Percentiles rank a stretch among this genome's conserved stretches.
These are phyloP conservation scores for Trachythela sp. DNA, from an alignment of 64 coral and sea anemone genomes.

Conservation along the genomic window DNA sequence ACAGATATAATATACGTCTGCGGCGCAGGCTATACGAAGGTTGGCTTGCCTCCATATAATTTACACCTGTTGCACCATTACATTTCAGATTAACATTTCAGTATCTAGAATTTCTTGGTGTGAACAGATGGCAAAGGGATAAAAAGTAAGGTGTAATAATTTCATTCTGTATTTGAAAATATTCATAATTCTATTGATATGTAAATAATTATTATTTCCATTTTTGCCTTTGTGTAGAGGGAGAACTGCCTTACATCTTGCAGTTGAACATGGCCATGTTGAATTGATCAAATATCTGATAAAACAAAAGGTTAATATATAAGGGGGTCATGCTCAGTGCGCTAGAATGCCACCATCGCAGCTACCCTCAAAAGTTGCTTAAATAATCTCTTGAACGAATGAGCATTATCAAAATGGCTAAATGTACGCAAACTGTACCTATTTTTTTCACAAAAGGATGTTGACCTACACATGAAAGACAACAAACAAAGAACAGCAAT, in stretches of 20 bases:
- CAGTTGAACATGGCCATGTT: slow-evolving; percentile 70
- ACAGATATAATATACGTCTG: background rate
- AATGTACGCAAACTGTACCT: background rate
- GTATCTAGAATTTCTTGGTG: slow-evolving; percentile 57
- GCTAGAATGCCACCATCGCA: too few species aligned
- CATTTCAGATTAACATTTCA: slow-evolving; percentile 58
- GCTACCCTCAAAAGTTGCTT: too few species aligned
- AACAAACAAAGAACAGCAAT: slow-evolving; percentile 7
- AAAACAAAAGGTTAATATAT: slow-evolving; percentile 64
- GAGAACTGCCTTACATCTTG: slow-evolving; percentile 70
- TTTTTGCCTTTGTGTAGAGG: slow-evolving; percentile 51
- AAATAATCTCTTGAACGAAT: too few species aligned
- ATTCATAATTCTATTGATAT: too few species aligned
- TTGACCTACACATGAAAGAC: background rate
- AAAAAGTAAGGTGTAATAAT: slow-evolving; percentile 37
- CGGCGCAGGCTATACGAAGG: too few species aligned
- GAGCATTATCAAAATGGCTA: too few species aligned
- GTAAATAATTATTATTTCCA: background rate
- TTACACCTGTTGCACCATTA: background rate
- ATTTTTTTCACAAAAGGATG: background rate
- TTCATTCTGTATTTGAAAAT: background rate
- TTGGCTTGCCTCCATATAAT: too few species aligned
- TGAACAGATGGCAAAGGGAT: slow-evolving; percentile 62
- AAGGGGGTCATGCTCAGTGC: too few species aligned
- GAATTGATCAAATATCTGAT: slow-evolving; percentile 68